phyloP scores from a whole-genome alignment of 2,797 vertebrate genomes.

The Synanceia verrucosa region DNA sequence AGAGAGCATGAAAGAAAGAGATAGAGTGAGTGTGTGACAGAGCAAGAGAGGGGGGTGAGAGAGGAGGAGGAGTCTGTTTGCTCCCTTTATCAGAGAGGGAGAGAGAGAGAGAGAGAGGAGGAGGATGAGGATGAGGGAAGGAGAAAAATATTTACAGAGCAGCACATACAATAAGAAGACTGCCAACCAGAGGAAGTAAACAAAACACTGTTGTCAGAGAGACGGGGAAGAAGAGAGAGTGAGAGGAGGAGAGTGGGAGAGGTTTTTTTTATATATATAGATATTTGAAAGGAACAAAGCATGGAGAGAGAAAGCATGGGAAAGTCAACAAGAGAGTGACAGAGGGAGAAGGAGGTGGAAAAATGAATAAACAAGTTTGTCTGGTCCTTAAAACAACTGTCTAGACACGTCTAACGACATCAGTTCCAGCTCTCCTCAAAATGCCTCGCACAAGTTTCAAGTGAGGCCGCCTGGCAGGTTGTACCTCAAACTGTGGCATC shows the following conservation, averaged over 20 bases:
- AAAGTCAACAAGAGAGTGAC: constrained; percentile 27
- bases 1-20: constrained; percentile 67
- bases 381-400: constrained; percentile 68
- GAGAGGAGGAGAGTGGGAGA: constrained; percentile 32
- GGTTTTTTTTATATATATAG: background rate
- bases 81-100: constrained; percentile 71
- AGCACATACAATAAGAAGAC: constrained; percentile 39
- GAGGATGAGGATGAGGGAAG: constrained; percentile 49
- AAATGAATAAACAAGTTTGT: constrained; percentile 69
- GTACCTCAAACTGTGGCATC: constrained; percentile 45
- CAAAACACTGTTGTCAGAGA: constrained; percentile 56
- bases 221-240: constrained; percentile 27
- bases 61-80: constrained; percentile 78
- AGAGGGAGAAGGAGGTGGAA: constrained; percentile 26
- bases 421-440: constrained; percentile 29
- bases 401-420: constrained; percentile 65
- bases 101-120: constrained; percentile 43
- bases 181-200: constrained; percentile 51
- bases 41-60: constrained; percentile 54
- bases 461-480: constrained; percentile 37
- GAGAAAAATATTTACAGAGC: constrained; percentile 69
- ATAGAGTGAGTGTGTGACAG: constrained; percentile 61
- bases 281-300: constrained; percentile 39
- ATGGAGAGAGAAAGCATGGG: constrained; percentile 29
- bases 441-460: constrained; percentile 25